Evolutionary conservation across 1,140 invertebrate species (phyloP), one percentile per base, ranked within the genome.

Genomic region (Hirudo medicinalis): DNA sequence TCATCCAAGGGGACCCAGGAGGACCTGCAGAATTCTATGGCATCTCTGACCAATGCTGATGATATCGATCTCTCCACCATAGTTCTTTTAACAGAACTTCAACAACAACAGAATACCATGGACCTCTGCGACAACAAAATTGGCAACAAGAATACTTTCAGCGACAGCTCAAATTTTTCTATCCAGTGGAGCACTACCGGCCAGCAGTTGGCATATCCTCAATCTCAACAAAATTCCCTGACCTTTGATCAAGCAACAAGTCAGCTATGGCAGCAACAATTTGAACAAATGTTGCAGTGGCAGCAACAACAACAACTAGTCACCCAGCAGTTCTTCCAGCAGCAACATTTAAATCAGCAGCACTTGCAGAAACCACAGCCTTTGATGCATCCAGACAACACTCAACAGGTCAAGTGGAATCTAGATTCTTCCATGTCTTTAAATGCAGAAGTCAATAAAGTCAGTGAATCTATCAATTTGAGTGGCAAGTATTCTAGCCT

Each of bases 1-100:
- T 15, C 43, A 15, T 17, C 43, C 13, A 49, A 49, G 13, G 43
- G 43, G 9, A 49, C 90, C 76, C 83, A 90, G 11, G 89, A 90
- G 76, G 89, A 90, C 79, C 79, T 90, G 72, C 87, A 90, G 81
- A 86, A 87, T 49, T 49, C 43, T 2, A 27, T 68, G 67, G 19
- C 67, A 29, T 68, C 40, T 36, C 29, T 29, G 8, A 29, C 40
- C 17, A 68, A 68, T 36, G 67, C 29, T 40, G 67, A 68, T 40
- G 67, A 68, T 29, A 25, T 68, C 6, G 67, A 68, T 40, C 67
- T 68, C 25, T 68, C 67, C 17, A 68, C 67, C 11, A 68, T 68
- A 25, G 40, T 68, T 29, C 67, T 68, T n/a, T 19, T 68, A 40
- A 68, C 67, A n/a, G 67, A 68, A n/a, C 40, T 68, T 5, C 67